Base-by-base conservation (phyloP, 2,797 vertebrate species). In the Sebastes flavidus region DNA sequence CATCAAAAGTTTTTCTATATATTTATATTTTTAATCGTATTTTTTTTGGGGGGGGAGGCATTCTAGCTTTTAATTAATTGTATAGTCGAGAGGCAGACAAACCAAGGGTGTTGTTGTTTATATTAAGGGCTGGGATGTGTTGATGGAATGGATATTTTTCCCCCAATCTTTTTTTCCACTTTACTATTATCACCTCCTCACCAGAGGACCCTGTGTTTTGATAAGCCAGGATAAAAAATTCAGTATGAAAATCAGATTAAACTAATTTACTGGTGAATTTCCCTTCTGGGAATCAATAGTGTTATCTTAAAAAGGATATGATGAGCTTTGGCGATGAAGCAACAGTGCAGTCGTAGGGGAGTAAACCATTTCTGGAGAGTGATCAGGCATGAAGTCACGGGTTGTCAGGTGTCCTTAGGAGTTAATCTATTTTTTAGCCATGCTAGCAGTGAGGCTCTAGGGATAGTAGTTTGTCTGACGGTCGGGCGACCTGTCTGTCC, bases 121-220 rank as follows among this genome's bases (percentile, higher is more conserved):
- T 52, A 9, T 54, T 20, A 8, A 14, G 9, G 18, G 18, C 9
- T 12, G 20, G 3, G 20, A 54, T 11, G 20, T n/a, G 49, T 54
- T 54, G 42, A 46, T 46, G 46, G 18, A 49, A 18, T 9, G 0
- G 24, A 55, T 34, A 9, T 52, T 32, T 55, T 42, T 6, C 54
- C 9, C 18, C 4, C 14, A 38, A 7, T 66, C 27, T n/a, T 20
- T 13, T 13, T 71, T 49, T 65, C 59, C 22, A 60, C 20, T 59
- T 80, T 22, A 22, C 32, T 32, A 16, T 84, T 70, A 84, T 73
- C 71, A 56, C 61, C 49, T 75, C 49, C 14, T 32, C 46, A 22
- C 30, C n/a, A 11, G 10, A 56, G 54, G 54, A 24, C 22, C 52
- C 49, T 54, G 49, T 22, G n/a, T n/a, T 54, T 54, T 54, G 49